Evolutionary conservation across 2,113 vertebrate genomes (phyloP), one percentile per base, ranked within the genome.

Genomic region (Leptobrachium leishanense): DNA sequence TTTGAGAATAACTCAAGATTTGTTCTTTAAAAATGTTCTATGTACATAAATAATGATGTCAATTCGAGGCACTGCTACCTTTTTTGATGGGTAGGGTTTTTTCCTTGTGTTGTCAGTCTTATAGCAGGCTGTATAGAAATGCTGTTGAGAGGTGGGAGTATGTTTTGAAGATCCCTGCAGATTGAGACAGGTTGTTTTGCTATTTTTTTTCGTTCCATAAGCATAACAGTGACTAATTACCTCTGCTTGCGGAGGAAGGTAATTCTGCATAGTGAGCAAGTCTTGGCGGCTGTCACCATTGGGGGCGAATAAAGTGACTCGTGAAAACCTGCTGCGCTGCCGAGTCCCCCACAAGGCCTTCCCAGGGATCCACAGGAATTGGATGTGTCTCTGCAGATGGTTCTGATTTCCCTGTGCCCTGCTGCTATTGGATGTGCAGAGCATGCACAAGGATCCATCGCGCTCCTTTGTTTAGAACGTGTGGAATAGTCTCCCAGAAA

Each of bases 331-430:
- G 77, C 69, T 72, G 69, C 55, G 77, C 62, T 72, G 69, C 59
- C n/a, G 46, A 72, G 5, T n/a, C 59, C 20, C 69, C 77, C 42
- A 1, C 43, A 5, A 8, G 42, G 76, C 10, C 31, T 54, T 72
- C 69, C 67, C 63, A 43, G 76, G 46, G 40, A 70, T 54, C 2
- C 41, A 41, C 67, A 57, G 67, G 63, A 71, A 72, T 78, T 78
- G 68, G 76, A 64, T 71, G 68, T 71, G 12, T 55, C n/a, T 53
- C n/a, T 43, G 53, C 76, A 72, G 70, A 79, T 79, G 76, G 68
- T 6, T 42, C 31, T 72, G 76, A 70, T 71, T 50, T 70, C 43
- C 11, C 6, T 43, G 13, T 50, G 31, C 75, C 74, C 54, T 63
- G 42, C 46, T 50, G 4, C 44, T 62, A 6, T 5, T 65, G 50